A percentile compares a stretch with the other conserved stretches of the same genome.
phyloP scores from a whole-genome alignment of 2,797 vertebrate species.

The Nasua narica region DNA sequence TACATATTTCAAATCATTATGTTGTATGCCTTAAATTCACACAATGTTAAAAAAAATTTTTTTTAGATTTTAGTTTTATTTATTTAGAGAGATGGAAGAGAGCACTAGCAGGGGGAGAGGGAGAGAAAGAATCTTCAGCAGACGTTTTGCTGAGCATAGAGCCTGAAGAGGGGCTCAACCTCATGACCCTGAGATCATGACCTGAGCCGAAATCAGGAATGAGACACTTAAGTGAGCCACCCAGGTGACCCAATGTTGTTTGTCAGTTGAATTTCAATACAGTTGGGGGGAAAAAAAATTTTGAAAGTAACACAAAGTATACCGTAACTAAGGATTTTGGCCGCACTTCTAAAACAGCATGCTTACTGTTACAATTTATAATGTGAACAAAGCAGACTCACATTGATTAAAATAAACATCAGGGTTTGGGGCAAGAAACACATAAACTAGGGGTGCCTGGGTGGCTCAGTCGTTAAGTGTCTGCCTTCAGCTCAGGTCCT shows the following conservation, averaged over 20 bases:
- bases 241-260: not conserved
- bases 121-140: not conserved
- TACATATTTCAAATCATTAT: not conserved
- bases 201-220: not conserved
- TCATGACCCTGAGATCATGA: not conserved
- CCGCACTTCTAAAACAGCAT: constrained; percentile 11
- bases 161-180: not conserved
- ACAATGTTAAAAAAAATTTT: not conserved
- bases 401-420: not conserved
- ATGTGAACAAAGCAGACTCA: not conserved
- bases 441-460: not conserved
- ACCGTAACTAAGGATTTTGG: not conserved
- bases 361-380: not conserved
- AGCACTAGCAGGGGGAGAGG: not conserved
- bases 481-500: too few species aligned
- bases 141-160: not conserved
- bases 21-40: not conserved
- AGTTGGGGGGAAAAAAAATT: not conserved
- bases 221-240: not conserved
- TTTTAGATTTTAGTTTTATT: not conserved
- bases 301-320: constrained; percentile 10
- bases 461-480: too few species aligned
- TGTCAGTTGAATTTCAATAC: not conserved
- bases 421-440: not conserved
- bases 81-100: not conserved